These are phyloP conservation scores for Diaperis boleti DNA, from an alignment of 2,888 invertebrate species.

Conservation along the genomic window DNA sequence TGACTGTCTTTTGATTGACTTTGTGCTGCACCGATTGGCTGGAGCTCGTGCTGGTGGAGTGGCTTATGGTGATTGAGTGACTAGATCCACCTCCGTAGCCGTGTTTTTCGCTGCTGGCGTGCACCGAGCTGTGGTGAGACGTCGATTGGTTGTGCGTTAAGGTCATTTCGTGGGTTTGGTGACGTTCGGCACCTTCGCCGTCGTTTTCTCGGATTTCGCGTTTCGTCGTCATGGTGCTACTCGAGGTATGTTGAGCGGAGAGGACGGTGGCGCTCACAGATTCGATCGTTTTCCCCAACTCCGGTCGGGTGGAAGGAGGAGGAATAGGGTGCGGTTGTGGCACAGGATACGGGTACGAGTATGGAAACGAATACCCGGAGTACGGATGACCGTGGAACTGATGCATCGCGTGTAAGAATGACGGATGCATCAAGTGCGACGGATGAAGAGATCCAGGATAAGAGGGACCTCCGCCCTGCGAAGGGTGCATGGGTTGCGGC, in stretches of 20 bases:
- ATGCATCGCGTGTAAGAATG: slow-evolving; percentile 72
- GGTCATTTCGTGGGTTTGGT: slow-evolving; percentile 75
- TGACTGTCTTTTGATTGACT: slow-evolving; percentile 64
- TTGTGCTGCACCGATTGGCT: slow-evolving; percentile 72
- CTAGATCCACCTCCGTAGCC: slow-evolving; percentile 67
- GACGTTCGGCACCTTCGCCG: slow-evolving; percentile 68
- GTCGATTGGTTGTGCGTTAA: slow-evolving; percentile 77
- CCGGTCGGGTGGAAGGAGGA: slow-evolving; percentile 67
- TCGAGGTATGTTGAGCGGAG: slow-evolving; percentile 77
- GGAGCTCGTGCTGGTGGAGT: slow-evolving; percentile 76
- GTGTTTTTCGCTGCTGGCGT: slow-evolving; percentile 75
- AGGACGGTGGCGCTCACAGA: slow-evolving; percentile 79
- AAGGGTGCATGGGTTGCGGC: slow-evolving; percentile 73
- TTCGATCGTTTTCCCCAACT: slow-evolving; percentile 57
- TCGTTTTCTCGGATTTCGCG: slow-evolving; percentile 67
- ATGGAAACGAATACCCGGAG: slow-evolving; percentile 77
- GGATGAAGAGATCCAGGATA: slow-evolving; percentile 75
- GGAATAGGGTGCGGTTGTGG: slow-evolving; percentile 82
- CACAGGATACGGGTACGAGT: slow-evolving; percentile 79
- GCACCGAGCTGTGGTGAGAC: slow-evolving; percentile 75
- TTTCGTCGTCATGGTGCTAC: slow-evolving; percentile 78
- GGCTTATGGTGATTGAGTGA: slow-evolving; percentile 74
- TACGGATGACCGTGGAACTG: slow-evolving; percentile 77
- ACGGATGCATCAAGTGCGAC: slow-evolving; percentile 79
- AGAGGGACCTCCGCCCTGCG: slow-evolving; percentile 71